Evolutionary conservation across 2,888 invertebrate genomes (phyloP), one percentile per base, ranked within the genome.

Genomic region (Gibbula magus): DNA sequence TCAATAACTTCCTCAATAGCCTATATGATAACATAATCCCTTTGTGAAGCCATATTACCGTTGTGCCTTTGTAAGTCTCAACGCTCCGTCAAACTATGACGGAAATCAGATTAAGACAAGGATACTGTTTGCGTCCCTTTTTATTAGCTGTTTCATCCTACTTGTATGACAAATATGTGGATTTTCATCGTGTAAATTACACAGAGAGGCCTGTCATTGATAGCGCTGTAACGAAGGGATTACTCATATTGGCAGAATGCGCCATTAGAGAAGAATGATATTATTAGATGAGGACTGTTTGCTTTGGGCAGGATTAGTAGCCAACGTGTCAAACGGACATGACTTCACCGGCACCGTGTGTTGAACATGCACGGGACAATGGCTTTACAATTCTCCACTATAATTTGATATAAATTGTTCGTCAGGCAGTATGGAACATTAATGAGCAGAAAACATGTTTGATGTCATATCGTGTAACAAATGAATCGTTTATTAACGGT

Each of bases 131-230:
- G 29, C 61, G 29, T 61, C 13, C 25, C 29, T 61, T 29, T 61
- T 29, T 61, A 61, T 61, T 20, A 61, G 61, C 16, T 25, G 61
- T 29, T 61, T 25, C 18, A 61, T 61, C 29, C 25, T 29, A 61
- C 25, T 61, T 29, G 25, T 61, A 61, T 61, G 61, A 61, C 61
- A 29, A 32, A 61, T 61, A 61, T 61, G 61, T 61, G 61, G 61
- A 61, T 29, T n/a, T 61, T 61, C 29, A 16, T 16, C 29, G 61
- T 25, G 29, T 61, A 61, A 61, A 61, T 61, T 61, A 61, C 61
- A 61, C 61, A n/a, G 18, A 61, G 13, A 22, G 61, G 25, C 29
- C 29, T 25, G 25, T 29, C 25, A 61, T 61, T 61, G 61, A 61
- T 61, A 32, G 16, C 29, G 13, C 16, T 61, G 61, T 29, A 22